Percentiles rank a stretch among this genome's conserved stretches.
These are phyloP conservation scores for Mus spicilegus DNA, from an alignment of 2,113 vertebrate genomes.

Conservation along the genomic window DNA sequence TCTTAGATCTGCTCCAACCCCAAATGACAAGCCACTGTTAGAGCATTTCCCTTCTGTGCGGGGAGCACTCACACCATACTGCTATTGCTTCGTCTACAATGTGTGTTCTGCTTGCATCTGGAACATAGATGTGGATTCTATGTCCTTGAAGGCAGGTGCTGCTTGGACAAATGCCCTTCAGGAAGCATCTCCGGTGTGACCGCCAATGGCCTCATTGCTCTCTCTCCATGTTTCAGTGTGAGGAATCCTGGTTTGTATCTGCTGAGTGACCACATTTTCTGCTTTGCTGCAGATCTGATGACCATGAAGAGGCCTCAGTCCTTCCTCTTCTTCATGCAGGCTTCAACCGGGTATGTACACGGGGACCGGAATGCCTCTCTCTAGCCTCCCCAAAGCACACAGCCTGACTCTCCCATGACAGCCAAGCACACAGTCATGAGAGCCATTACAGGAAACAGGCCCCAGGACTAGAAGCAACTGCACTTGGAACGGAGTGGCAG, in stretches of 20 bases:
- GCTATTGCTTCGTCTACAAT: neutral
- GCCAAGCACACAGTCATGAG: neutral
- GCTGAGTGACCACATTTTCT: conserved; percentile 76
- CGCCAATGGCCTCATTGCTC: neutral
- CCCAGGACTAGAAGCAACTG: neutral
- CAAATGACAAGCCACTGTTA: neutral
- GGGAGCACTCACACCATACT: neutral
- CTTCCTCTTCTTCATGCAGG: conserved; percentile 95
- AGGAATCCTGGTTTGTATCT: conserved; percentile 55
- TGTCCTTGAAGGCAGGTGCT: neutral
- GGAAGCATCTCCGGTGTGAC: neutral
- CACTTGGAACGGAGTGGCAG: neutral
- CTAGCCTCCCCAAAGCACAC: fast-evolving
- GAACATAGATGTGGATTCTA: neutral
- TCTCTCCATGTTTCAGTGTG: conserved; percentile 27
- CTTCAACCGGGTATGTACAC: conserved; percentile 93
- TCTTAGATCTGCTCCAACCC: neutral
- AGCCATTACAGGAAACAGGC: neutral
- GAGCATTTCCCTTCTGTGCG: fast-evolving
- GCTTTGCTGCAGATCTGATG: conserved; percentile 88
- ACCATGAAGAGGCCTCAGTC: conserved; percentile 94
- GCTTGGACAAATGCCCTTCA: neutral
- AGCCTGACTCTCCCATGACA: neutral
- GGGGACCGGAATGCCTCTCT: neutral
- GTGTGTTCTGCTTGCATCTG: neutral